phyloP scores from a whole-genome alignment of 2,113 vertebrate species.

The Odontesthes bonariensis region DNA sequence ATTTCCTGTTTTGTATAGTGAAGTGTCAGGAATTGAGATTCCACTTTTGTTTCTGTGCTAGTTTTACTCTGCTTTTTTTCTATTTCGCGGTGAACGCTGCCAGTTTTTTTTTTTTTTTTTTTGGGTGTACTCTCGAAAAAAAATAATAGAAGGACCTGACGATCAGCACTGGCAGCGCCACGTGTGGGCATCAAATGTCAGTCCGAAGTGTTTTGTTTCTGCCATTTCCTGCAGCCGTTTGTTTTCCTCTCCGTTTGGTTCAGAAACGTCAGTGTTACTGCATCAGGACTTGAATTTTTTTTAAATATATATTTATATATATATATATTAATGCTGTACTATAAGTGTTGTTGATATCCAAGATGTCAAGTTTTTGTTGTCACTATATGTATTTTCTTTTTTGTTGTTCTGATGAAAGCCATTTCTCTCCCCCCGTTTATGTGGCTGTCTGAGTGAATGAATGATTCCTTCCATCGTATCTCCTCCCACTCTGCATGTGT shows the following conservation, averaged over 20 bases:
- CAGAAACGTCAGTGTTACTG: constrained; percentile 87
- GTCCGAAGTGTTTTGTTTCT: constrained; percentile 39
- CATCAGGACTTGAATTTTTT: constrained; percentile 88
- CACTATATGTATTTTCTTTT: constrained; percentile 13
- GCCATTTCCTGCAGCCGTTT: constrained; percentile 14
- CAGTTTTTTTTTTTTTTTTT: not conserved
- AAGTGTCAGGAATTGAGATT: constrained; percentile 58
- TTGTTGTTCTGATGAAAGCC: constrained; percentile 58
- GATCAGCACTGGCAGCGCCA: not conserved
- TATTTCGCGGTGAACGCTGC: constrained; percentile 19
- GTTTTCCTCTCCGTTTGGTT: constrained; percentile 43
- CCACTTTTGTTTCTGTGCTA: constrained; percentile 44
- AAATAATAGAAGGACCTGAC: constrained; percentile 30
- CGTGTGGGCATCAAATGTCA: constrained; percentile 20
- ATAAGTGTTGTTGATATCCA: constrained; percentile 59
- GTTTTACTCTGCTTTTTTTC: constrained; percentile 8
- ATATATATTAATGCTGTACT: constrained; percentile 67
- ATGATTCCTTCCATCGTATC: constrained; percentile 31
- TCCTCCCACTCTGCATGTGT: constrained; percentile 37
- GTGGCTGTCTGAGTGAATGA: constrained; percentile 27
- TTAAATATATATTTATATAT: constrained; percentile 47
- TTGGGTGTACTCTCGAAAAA: not conserved
- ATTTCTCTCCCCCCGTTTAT: constrained; percentile 21
- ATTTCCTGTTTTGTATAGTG: constrained; percentile 40
- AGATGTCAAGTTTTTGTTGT: constrained; percentile 52